A percentile compares a stretch with the other conserved stretches of the same genome.
phyloP scores from a whole-genome alignment of 2,888 invertebrate genomes.

The Pecten maximus region DNA sequence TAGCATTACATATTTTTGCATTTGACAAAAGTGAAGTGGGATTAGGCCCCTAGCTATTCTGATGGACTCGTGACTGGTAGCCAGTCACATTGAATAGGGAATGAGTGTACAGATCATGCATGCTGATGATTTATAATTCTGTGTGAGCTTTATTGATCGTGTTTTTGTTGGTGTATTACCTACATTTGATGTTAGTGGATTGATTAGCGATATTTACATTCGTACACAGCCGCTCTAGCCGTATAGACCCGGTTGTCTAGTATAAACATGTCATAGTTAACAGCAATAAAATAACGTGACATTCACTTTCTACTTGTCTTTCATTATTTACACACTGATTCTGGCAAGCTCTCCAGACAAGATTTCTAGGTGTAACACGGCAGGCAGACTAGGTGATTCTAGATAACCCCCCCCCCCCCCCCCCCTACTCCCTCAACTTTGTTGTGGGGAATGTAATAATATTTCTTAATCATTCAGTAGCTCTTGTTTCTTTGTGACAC shows the following conservation, averaged over 20 bases:
- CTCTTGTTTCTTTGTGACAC: too few relatives aligned
- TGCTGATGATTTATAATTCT: neutral
- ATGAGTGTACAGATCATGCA: neutral
- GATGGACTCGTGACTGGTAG: neutral
- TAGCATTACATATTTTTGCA: too few relatives aligned
- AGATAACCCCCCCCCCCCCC: too few relatives aligned
- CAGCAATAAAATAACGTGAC: slow-evolving; percentile 7
- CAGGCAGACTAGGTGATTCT: too few relatives aligned
- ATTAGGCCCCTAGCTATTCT: neutral
- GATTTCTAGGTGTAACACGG: too few relatives aligned
- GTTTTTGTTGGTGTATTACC: neutral
- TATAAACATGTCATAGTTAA: neutral
- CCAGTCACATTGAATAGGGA: neutral
- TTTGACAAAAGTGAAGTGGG: neutral
- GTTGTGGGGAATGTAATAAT: too few relatives aligned
- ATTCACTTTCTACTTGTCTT: neutral
- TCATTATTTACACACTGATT: neutral
- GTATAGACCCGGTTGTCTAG: neutral
- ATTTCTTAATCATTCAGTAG: too few relatives aligned
- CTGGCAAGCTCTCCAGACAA: too few relatives aligned
- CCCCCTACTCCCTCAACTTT: too few relatives aligned
- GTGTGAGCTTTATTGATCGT: slow-evolving; percentile 15
- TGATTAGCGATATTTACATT: neutral
- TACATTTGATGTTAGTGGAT: slow-evolving; percentile 7
- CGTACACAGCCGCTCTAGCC: neutral